Conservation (phyloP, 1,140 invertebrate genomes). For the Thaumetopoea pityocampa region DNA sequence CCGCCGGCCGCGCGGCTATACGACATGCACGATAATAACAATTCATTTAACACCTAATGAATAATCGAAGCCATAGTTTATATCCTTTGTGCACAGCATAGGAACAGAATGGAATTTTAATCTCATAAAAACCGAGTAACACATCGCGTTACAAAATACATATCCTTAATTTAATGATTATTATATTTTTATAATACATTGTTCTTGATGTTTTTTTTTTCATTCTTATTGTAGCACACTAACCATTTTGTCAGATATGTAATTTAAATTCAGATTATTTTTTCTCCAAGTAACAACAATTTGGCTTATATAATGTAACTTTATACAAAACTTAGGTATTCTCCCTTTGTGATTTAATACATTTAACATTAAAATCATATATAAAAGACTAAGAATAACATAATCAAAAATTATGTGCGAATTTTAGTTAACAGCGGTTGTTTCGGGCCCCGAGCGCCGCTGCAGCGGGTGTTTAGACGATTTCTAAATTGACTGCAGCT, state of each 20-base stretch:
- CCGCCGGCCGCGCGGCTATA: background rate
- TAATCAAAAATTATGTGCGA: slow-evolving; percentile 35
- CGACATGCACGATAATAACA: slow-evolving; percentile 60
- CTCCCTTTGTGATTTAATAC: slow-evolving; percentile 39
- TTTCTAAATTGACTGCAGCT: too few species aligned
- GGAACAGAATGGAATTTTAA: slow-evolving; percentile 54
- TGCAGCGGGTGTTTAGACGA: too few species aligned
- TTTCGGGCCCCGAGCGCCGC: too few species aligned
- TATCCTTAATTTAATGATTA: slow-evolving; percentile 71
- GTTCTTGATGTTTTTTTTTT: slow-evolving; percentile 64
- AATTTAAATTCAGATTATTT: slow-evolving; percentile 74
- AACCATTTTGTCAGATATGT: slow-evolving; percentile 76
- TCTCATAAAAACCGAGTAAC: slow-evolving; percentile 68
- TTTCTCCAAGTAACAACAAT: slow-evolving; percentile 71
- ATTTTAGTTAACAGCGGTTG: slow-evolving; percentile 25
- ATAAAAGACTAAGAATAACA: slow-evolving; percentile 40
- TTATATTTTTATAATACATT: slow-evolving; percentile 70
- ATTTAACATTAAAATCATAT: slow-evolving; percentile 48
- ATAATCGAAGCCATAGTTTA: slow-evolving; percentile 43
- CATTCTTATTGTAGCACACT: slow-evolving; percentile 73
- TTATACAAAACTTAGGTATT: slow-evolving; percentile 47
- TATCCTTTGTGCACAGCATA: slow-evolving; percentile 68
- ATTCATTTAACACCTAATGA: slow-evolving; percentile 40
- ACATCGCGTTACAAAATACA: slow-evolving; percentile 72
- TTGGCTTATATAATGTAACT: slow-evolving; percentile 60